Evolutionary conservation across 2,797 vertebrate species (phyloP).

Genomic region (Leontopithecus rosalia): DNA sequence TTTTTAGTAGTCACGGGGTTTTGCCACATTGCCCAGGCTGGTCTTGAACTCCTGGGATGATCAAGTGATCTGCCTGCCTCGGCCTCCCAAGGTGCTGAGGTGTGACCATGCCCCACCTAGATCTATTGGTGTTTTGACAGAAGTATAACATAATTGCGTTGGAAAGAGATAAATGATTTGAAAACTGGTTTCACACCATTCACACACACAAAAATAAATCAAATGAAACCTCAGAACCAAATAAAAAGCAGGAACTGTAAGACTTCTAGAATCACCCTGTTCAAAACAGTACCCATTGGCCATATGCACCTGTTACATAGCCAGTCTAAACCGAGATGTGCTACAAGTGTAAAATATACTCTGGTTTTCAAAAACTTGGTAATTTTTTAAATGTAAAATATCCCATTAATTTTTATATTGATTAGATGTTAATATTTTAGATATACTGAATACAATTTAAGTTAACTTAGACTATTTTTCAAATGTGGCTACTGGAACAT

Average conservation of each 20-base stretch:
- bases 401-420: neutral
- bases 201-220: neutral
- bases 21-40: no score
- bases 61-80: no score
- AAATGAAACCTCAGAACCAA: slow-evolving; percentile 12
- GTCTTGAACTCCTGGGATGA: no score
- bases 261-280: neutral
- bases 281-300: neutral
- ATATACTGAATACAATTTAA: neutral
- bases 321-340: neutral
- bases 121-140: neutral
- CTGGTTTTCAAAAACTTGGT: neutral
- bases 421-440: neutral
- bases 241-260: neutral
- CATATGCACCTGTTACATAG: neutral
- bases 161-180: neutral
- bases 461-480: neutral
- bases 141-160: neutral
- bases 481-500: neutral
- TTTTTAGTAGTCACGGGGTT: no score
- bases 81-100: no score
- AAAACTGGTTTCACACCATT: neutral
- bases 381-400: neutral
- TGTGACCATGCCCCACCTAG: no score
- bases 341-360: neutral